phyloP scores from a whole-genome alignment of 2,888 invertebrate genomes.

The Lycocerus yunnanus region DNA sequence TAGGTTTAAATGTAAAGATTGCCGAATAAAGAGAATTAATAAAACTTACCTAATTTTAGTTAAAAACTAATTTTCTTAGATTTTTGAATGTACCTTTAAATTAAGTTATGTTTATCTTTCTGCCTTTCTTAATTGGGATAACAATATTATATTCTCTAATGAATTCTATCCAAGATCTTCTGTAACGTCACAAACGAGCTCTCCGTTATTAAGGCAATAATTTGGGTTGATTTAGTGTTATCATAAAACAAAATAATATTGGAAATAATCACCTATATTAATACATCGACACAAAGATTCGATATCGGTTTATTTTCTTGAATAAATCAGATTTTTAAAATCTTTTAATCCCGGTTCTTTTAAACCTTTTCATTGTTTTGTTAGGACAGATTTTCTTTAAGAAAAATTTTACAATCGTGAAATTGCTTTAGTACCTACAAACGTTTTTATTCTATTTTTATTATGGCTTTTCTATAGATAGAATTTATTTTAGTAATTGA shows the following conservation, averaged over 20 bases:
- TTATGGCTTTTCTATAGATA: neutral
- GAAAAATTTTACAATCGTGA: neutral
- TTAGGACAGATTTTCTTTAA: neutral
- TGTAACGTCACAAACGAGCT: neutral
- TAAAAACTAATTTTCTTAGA: neutral
- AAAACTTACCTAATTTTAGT: neutral
- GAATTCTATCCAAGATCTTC: neutral
- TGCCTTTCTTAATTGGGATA: neutral
- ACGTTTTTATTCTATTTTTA: neutral
- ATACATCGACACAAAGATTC: neutral
- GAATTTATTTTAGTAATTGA: neutral
- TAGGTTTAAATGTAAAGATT: neutral
- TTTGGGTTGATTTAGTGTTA: neutral
- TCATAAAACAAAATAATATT: neutral
- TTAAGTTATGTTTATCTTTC: neutral
- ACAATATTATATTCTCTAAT: neutral
- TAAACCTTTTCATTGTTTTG: neutral
- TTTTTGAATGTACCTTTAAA: neutral
- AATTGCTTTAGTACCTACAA: neutral
- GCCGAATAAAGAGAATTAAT: neutral
- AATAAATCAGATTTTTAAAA: neutral
- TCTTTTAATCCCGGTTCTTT: neutral
- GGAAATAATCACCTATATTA: neutral
- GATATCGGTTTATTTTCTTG: neutral
- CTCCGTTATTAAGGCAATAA: neutral